Evolutionary conservation across 2,888 invertebrate genomes (phyloP), one percentile per base, ranked within the genome.

Genomic region (Melieria picta): DNA sequence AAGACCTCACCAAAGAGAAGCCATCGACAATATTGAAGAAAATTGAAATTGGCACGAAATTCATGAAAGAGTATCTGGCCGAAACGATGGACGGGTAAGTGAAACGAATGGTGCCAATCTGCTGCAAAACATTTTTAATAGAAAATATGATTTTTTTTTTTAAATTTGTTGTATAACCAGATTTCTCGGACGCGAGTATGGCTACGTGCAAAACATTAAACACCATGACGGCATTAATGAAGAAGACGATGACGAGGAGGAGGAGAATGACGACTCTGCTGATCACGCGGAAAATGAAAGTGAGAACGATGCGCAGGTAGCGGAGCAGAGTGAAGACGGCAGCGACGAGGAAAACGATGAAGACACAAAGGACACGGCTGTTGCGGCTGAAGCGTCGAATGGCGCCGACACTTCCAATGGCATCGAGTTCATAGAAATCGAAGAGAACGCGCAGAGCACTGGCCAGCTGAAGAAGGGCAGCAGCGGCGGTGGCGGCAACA

Each of bases 11-110:
- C 63, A 84, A 82, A 71, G 86, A 86, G 76, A 86, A 85, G 75
- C 87, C 87, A 66, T 87, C 87, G 56, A 82, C 85, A 11, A 78
- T 87, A 73, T 79, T 87, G n/a, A 83, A 83, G 77, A 84, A 85
- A 79, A 85, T 87, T 65, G 86, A 86, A 78, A 84, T 84, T 52
- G 86, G 86, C 69, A 83, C 84, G 9, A 82, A 80, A 72, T 85
- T 83, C 69, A 83, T 87, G 80, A 83, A 83, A 78, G 81, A 86
- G 62, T 85, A 84, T 74, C 75, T 86, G 6, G 80, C 82, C 30
- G 82, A 85, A 72, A 82, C 85, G 7, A 83, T 86, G 79, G 85
- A 86, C 76, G 84, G 84, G 87, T 87, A 77, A 85, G 80, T 79
- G 65, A n/a, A 50, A 52, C 9, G 11, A 47, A 50, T 60, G 42